Evolutionary conservation across 1,140 invertebrate genomes (phyloP).

Genomic region (Eufriesea mexicana): DNA sequence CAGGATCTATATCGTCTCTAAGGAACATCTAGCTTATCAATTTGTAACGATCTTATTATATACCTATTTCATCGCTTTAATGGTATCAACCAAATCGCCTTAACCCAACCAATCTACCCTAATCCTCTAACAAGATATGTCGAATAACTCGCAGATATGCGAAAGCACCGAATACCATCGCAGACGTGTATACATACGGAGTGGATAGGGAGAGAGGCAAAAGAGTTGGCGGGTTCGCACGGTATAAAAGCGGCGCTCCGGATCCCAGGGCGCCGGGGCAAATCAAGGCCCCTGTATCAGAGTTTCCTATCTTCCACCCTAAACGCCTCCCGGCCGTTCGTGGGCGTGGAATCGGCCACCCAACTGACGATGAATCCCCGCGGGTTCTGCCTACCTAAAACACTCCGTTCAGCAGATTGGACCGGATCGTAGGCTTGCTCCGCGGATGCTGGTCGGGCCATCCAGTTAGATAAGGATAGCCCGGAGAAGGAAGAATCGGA

Average conservation of each 20-base stretch:
- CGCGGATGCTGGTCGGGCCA: slow-evolving; percentile 37
- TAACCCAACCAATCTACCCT: too few relatives aligned
- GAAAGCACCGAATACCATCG: background rate
- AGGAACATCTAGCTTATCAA: too few relatives aligned
- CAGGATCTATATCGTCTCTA: too few relatives aligned
- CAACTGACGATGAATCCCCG: slow-evolving; percentile 53
- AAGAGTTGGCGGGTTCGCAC: slow-evolving; percentile 1
- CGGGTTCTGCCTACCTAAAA: slow-evolving; percentile 24
- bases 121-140: too few relatives aligned
- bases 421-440: slow-evolving; percentile 41
- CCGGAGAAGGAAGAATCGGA: slow-evolving; percentile 14
- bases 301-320: slow-evolving; percentile 40
- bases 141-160: too few relatives aligned
- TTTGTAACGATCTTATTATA: too few relatives aligned
- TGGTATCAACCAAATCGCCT: too few relatives aligned
- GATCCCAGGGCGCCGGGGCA: background rate
- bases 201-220: background rate
- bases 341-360: slow-evolving; percentile 46
- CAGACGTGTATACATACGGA: too few relatives aligned
- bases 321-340: slow-evolving; percentile 15
- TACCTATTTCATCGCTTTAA: too few relatives aligned
- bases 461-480: slow-evolving; percentile 31
- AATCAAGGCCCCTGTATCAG: slow-evolving; percentile 41
- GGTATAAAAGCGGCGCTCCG: background rate
- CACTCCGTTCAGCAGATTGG: slow-evolving; percentile 55